These are phyloP conservation scores for Simalia tracyae DNA, from an alignment of 2,797 vertebrate genomes.

Conservation along the genomic window DNA sequence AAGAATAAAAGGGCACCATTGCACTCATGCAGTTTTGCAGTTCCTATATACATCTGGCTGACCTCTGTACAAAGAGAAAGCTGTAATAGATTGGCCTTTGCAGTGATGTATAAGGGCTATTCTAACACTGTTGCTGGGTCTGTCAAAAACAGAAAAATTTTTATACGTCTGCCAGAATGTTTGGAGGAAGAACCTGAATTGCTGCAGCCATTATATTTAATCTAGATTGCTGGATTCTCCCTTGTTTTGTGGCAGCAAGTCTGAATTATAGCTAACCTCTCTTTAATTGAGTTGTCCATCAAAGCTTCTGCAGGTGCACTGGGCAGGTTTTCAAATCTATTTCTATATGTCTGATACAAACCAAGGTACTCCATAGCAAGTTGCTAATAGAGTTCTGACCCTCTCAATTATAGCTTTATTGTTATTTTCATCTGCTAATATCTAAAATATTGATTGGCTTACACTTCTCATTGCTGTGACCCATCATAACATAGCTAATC, in stretches of 20 bases:
- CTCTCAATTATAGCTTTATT: constrained; percentile 5
- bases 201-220: not conserved
- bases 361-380: not conserved
- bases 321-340: not conserved
- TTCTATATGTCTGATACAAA: constrained; percentile 6
- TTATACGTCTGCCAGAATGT: not conserved
- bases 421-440: constrained; percentile 10
- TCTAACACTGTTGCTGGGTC: not conserved
- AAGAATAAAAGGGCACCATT: not conserved
- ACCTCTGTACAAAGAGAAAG: not conserved
- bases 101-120: not conserved
- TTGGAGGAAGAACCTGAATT: not conserved
- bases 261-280: constrained; percentile 2
- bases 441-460: constrained; percentile 21
- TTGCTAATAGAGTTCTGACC: not conserved
- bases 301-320: constrained; percentile 1
- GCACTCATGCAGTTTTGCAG: not conserved
- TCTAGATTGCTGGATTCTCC: not conserved
- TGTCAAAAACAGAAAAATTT: not conserved
- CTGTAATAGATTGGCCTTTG: not conserved
- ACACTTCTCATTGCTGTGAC: constrained; percentile 18
- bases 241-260: constrained; percentile 2
- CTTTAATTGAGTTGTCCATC: constrained; percentile 26
- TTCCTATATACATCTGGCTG: not conserved
- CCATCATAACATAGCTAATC: constrained; percentile 22